A percentile compares a stretch with the other conserved stretches of the same genome.
phyloP scores from a whole-genome alignment of 2,888 invertebrate species.

The Apamea monoglypha region DNA sequence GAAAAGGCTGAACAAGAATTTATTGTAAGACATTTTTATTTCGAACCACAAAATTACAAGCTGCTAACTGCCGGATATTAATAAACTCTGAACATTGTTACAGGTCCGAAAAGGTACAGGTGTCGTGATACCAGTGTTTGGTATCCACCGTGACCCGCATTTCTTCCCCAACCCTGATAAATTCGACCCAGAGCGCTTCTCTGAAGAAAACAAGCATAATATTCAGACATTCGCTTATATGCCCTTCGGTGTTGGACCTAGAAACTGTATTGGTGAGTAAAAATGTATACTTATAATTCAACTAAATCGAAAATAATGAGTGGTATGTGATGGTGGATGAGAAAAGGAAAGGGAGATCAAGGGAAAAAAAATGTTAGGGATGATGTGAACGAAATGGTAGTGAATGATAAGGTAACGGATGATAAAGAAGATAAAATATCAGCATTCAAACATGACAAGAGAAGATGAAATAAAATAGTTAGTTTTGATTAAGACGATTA shows the following conservation, averaged over 20 bases:
- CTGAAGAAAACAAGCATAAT: constrained; percentile 87
- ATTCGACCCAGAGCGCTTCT: constrained; percentile 90
- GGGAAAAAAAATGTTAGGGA: not conserved
- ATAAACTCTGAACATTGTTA: not conserved
- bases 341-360: not conserved
- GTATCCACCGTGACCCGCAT: constrained; percentile 63
- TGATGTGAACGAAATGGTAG: not conserved
- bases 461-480: too few species aligned
- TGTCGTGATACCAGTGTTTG: constrained; percentile 37
- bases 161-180: constrained; percentile 85
- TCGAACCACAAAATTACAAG: not conserved
- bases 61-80: too few species aligned
- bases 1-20: constrained; percentile 73
- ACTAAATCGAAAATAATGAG: not conserved
- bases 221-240: constrained; percentile 74
- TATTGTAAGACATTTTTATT: constrained; percentile 73
- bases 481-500: not conserved
- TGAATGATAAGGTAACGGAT: not conserved
- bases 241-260: constrained; percentile 90
- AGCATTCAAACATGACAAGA: not conserved
- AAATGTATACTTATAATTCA: not conserved
- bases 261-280: constrained; percentile 88
- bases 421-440: not conserved
- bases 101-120: constrained; percentile 52
- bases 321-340: not conserved